Percentiles rank a stretch among this genome's conserved stretches.
Conservation (phyloP, 1,140 invertebrate species). For the Theocolax elegans region DNA sequence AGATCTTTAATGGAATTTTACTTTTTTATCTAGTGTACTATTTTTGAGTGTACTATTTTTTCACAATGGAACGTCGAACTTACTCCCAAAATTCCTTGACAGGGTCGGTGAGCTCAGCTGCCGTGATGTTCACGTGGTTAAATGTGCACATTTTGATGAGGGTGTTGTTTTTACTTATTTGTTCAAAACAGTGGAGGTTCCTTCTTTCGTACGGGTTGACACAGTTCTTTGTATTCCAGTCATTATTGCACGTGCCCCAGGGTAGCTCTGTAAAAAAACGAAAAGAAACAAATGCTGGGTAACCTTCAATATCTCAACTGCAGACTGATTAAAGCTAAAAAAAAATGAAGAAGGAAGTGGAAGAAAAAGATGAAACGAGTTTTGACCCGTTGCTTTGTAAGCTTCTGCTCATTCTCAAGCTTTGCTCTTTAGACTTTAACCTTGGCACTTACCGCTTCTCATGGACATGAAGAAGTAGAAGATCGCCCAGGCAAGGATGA, state of each 20-base stretch:
- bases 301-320: background rate
- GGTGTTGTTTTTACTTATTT: constrained; percentile 63
- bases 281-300: background rate
- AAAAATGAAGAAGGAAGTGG: constrained; percentile 6
- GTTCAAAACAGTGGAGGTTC: constrained; percentile 77
- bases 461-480: constrained; percentile 97
- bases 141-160: constrained; percentile 75
- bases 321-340: background rate
- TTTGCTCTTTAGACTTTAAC: no score
- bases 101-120: constrained; percentile 81
- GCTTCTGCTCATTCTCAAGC: no score
- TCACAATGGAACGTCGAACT: constrained; percentile 61
- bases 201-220: constrained; percentile 84
- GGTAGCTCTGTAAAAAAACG: constrained; percentile 79
- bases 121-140: constrained; percentile 77
- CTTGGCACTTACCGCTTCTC: constrained; percentile 74
- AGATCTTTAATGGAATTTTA: no score
- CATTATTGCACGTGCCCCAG: constrained; percentile 94
- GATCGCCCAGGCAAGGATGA: constrained; percentile 97
- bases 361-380: background rate
- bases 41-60: no score
- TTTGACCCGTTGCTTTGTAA: no score
- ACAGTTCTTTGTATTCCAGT: constrained; percentile 89
- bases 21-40: no score
- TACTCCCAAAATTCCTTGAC: constrained; percentile 98